Evolutionary conservation across 92 coral and sea anemone species (phyloP).

Genomic region (Palythoa heliodiscus): DNA sequence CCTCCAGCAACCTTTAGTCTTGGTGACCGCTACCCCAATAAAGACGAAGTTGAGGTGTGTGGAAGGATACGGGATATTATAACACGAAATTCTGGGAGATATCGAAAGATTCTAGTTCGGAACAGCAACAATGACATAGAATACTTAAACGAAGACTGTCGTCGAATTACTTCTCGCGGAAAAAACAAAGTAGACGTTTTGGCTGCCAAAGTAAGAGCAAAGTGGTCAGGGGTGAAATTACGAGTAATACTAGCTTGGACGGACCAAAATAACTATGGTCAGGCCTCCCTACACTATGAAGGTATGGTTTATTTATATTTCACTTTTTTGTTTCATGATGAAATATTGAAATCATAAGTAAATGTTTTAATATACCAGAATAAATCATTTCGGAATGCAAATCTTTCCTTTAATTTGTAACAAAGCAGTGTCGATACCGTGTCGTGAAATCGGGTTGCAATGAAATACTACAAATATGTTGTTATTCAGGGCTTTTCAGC

Average conservation of each 20-base stretch:
- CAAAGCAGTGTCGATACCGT: not conserved
- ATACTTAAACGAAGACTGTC: slow-evolving; percentile 76
- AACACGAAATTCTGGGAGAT: slow-evolving; percentile 84
- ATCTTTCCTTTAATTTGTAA: not conserved
- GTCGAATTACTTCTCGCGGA: slow-evolving; percentile 90
- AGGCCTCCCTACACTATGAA: slow-evolving; percentile 86
- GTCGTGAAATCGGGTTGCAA: too few species aligned
- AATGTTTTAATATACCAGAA: not conserved
- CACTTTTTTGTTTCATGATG: not conserved
- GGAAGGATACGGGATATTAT: slow-evolving; percentile 91
- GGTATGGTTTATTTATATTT: slow-evolving; percentile 54
- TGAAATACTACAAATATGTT: too few species aligned
- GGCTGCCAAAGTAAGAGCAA: slow-evolving; percentile 67
- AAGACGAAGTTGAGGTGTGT: slow-evolving; percentile 73
- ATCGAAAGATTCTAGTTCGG: slow-evolving; percentile 82
- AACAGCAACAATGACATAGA: slow-evolving; percentile 71
- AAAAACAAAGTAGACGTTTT: slow-evolving; percentile 91
- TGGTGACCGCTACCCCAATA: slow-evolving; percentile 55
- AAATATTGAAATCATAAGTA: not conserved
- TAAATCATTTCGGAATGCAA: not conserved
- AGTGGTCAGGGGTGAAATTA: slow-evolving; percentile 64
- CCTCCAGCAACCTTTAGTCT: not conserved
- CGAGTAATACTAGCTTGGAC: slow-evolving; percentile 89
- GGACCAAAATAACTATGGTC: slow-evolving; percentile 60
- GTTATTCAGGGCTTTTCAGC: too few species aligned